Evolutionary conservation across 2,888 invertebrate species (phyloP).

Genomic region (Phaonia tiefii): DNA sequence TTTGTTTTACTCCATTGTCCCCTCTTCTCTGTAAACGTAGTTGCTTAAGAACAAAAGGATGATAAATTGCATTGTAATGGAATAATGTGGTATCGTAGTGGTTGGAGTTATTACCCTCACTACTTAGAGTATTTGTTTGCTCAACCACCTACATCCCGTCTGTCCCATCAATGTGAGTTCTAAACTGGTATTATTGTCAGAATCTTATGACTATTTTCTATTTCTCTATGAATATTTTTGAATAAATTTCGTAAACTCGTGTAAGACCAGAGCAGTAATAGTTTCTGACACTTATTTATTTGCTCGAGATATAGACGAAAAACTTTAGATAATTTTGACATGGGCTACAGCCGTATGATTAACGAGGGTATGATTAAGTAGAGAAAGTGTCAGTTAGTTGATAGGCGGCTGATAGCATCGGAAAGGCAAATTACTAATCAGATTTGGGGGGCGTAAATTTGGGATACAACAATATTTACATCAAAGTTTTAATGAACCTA

Average conservation of each 20-base stretch:
- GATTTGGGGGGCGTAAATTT: not conserved
- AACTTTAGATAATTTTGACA: constrained; percentile 9
- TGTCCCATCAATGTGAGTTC: constrained; percentile 6
- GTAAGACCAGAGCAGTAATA: constrained; percentile 19
- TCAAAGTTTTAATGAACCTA: too few species aligned
- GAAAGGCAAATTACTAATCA: not conserved
- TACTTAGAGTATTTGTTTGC: not conserved
- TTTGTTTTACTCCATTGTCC: not conserved
- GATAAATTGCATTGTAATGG: constrained; percentile 44
- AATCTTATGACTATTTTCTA: constrained; percentile 46
- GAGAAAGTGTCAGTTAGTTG: not conserved
- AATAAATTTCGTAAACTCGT: constrained; percentile 26
- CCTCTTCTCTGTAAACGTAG: not conserved
- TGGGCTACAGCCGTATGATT: not conserved
- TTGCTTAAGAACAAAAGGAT: constrained; percentile 42
- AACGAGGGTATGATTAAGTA: constrained; percentile 9
- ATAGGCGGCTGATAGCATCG: not conserved
- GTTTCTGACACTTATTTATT: constrained; percentile 36
- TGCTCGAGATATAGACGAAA: constrained; percentile 12
- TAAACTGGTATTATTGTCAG: constrained; percentile 53
- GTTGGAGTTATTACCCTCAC: not conserved
- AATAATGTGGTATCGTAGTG: not conserved
- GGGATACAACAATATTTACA: too few species aligned
- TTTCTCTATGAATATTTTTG: constrained; percentile 29
- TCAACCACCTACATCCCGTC: not conserved